These are phyloP conservation scores for Camponotus floridanus DNA, from an alignment of 1,140 invertebrate genomes.

Conservation along the genomic window DNA sequence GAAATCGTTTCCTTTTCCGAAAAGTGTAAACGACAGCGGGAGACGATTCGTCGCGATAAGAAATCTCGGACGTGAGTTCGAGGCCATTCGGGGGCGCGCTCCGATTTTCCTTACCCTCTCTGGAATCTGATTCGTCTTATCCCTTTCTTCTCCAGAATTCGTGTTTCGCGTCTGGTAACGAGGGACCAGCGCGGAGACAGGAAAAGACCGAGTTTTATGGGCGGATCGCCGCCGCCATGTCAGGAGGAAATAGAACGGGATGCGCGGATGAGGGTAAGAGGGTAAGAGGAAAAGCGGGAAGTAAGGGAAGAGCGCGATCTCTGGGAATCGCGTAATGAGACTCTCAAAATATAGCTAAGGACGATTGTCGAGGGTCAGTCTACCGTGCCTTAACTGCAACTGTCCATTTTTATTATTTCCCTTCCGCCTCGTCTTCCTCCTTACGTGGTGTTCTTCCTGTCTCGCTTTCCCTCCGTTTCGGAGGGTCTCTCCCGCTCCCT, in stretches of 20 bases:
- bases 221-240: constrained; percentile 70
- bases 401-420: constrained; percentile 85
- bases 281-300: constrained; percentile 59
- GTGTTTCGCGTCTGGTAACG: constrained; percentile 73
- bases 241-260: constrained; percentile 36
- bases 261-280: neutral
- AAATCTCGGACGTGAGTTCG: constrained; percentile 51
- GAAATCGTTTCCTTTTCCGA: constrained; percentile 31
- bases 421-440: constrained; percentile 44
- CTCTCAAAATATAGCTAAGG: constrained; percentile 83
- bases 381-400: constrained; percentile 83
- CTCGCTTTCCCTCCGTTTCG: constrained; percentile 50
- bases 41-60: constrained; percentile 57
- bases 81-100: constrained; percentile 39
- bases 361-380: constrained; percentile 85
- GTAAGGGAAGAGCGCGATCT: constrained; percentile 76
- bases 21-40: constrained; percentile 47
- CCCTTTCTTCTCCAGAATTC: constrained; percentile 53
- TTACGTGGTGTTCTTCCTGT: neutral
- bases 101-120: constrained; percentile 26
- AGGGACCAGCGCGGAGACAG: constrained; percentile 76
- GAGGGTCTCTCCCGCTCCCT: constrained; percentile 64
- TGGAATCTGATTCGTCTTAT: constrained; percentile 62
- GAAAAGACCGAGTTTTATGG: constrained; percentile 83
- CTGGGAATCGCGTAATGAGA: constrained; percentile 83